Evolutionary conservation across 2,888 invertebrate species (phyloP).

Genomic region (Scaptomyza tumidula): DNA sequence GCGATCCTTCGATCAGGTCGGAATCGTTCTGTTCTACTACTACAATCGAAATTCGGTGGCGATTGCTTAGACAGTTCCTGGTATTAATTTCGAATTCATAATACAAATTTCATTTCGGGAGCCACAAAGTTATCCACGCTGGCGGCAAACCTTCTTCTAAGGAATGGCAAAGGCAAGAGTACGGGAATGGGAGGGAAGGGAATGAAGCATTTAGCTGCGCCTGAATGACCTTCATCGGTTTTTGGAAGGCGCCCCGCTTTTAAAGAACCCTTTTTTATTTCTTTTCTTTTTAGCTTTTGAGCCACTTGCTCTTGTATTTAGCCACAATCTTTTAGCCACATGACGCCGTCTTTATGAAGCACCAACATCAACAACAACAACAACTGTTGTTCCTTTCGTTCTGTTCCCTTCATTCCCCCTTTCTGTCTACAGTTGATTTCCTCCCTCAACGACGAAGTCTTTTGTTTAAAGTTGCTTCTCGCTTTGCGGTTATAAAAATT

Average conservation of each 20-base stretch:
- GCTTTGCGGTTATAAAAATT: conserved; percentile 69
- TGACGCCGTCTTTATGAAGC: conserved; percentile 54
- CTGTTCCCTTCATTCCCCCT: neutral
- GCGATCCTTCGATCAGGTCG: conserved; percentile 12
- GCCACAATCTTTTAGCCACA: conserved; percentile 51
- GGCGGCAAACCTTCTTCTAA: conserved; percentile 55
- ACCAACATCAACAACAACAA: conserved; percentile 26
- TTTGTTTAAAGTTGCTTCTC: conserved; percentile 16
- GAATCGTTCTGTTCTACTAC: neutral
- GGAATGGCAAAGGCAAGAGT: neutral
- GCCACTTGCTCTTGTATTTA: conserved; percentile 26
- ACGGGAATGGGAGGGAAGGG: neutral
- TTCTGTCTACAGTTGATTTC: conserved; percentile 6
- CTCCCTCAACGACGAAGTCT: conserved; percentile 39
- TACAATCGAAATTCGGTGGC: conserved; percentile 67
- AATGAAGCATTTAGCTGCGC: conserved; percentile 51
- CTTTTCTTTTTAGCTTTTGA: neutral
- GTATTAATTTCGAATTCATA: conserved; percentile 81
- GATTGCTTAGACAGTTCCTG: conserved; percentile 80
- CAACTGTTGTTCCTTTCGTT: conserved; percentile 18
- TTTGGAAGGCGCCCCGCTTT: conserved; percentile 58
- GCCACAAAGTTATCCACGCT: conserved; percentile 40
- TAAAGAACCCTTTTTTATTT: conserved; percentile 12
- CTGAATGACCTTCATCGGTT: conserved; percentile 69
- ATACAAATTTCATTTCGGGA: conserved; percentile 73